Base-by-base conservation (phyloP, 2,888 invertebrate species). In the Dendrolimus pini region DNA sequence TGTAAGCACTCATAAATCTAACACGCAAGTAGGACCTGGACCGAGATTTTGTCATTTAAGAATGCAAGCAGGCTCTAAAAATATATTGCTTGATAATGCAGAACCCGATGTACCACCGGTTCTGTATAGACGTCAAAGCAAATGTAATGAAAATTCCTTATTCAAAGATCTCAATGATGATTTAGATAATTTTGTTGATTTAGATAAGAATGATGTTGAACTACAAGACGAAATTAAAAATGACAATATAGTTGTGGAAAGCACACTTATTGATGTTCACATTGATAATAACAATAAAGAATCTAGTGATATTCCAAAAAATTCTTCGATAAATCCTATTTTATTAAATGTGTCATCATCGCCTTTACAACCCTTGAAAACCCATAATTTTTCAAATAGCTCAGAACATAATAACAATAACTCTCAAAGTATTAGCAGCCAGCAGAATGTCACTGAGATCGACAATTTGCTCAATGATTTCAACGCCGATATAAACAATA, bases 71-170 rank as follows among this genome's bases (percentile, higher is more conserved):
- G 95, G 95, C 7, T 95, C 95, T 10, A 95, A 94, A 74, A 96
- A 96, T 77, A 95, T 96, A 69, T 84, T 96, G 7, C 85, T 96
- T 41, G 96, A 96, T 78, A 96, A 95, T 70, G 94, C 94, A 47
- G 94, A 95, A 67, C 93, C 94, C 54, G 92, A 92, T 64, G 92
- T 94, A 41, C 93, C 94, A 12, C 95, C 96, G 0, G 93, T 96
- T 47, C 84, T 96, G 53, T 96, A 96, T 69, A 94, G 94, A 61
- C 87, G 93, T 9, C 93, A 93, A 63, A 92, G 85, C 63, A 91
- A 88, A 65, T 88, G 86, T 61, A 88, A 85, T 62, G 91, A 91
- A 66, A 88, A 82, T 62, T 77, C 85, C 1, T 78, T 89, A 58
- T 89, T 88, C 61, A 89, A 89, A 80, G 89, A 89, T 64, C 78